A percentile compares a stretch with the other conserved stretches of the same genome.
phyloP scores from a whole-genome alignment of 2,888 invertebrate genomes.

The Pheosia gnoma region DNA sequence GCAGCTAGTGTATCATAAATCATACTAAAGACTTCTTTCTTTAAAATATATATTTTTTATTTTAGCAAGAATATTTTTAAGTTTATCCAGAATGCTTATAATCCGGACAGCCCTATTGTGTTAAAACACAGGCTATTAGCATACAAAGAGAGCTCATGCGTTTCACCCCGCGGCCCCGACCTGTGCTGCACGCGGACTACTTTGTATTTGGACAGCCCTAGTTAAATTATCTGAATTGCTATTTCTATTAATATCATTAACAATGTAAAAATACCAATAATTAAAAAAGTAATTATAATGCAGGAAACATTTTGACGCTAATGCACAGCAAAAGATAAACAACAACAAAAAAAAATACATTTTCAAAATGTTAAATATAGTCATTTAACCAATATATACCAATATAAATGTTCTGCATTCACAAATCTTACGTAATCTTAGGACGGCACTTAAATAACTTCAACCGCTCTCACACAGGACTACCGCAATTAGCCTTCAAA shows the following conservation, averaged over 20 bases:
- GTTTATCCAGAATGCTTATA: constrained; percentile 13
- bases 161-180: constrained; percentile 40
- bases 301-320: too few species aligned
- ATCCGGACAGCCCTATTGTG: constrained; percentile 51
- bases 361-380: too few species aligned
- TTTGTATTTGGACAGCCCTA: constrained; percentile 61
- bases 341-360: too few species aligned
- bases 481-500: not conserved
- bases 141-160: constrained; percentile 64
- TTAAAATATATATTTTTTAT: not conserved
- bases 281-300: too few species aligned
- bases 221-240: constrained; percentile 64
- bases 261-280: constrained; percentile 18
- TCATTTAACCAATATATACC: too few species aligned
- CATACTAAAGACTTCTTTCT: too few species aligned
- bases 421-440: too few species aligned
- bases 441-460: not conserved
- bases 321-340: too few species aligned
- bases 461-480: not conserved
- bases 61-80: not conserved
- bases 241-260: constrained; percentile 47
- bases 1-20: too few species aligned
- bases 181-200: constrained; percentile 44
- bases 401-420: too few species aligned
- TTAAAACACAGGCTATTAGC: constrained; percentile 61